Evolutionary conservation across 2,113 vertebrate species (phyloP), one percentile per base, ranked within the genome.

Genomic region (human (Homo sapiens)): DNA sequence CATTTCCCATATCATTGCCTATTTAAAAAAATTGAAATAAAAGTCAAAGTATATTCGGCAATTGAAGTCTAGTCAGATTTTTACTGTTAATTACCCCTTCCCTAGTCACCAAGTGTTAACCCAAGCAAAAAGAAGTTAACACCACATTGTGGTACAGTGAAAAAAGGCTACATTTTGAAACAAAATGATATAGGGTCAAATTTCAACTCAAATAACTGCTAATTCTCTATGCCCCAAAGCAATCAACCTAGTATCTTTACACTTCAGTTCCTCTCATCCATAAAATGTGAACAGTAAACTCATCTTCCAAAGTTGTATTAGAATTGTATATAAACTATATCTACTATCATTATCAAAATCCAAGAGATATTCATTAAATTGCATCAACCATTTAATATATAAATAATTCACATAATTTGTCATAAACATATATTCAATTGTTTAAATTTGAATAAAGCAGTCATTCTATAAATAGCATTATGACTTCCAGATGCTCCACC

Each of bases 1-100:
- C 99, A 92, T 98, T 99, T 98, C 99, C 99, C 18, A 98, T 40
- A 98, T 99, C 99, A 97, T 96, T 99, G 90, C 99, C 99, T 99
- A 98, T 97, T 89, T 3, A 22, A 1, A 30, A 40, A 88, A 82
- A 94, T 45, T 32, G 3, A 96, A 97, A 90, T 22, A 95, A 16
- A 96, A 90, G 87, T 94, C 43, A 64, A 95, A 96, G 73, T 64
- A 6, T 40, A 88, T n/a, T 89, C 38, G 92, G 16, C 48, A 95
- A 92, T 27, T 94, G 0, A 94, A 97, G 1, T 72, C 32, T 40
- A 95, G 52, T 57, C 85, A 72, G 10, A 84, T 82, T 87, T 91
- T 84, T 61, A 55, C 68, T 18, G 81, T 50, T 88, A 81, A 76
- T 64, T 88, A 5, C 5, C 22, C 17, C 23, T 17, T 84, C 25